Percentiles rank a stretch among this genome's conserved stretches.
phyloP scores from a whole-genome alignment of 2,888 invertebrate genomes.

The Euzophera pinguis region DNA sequence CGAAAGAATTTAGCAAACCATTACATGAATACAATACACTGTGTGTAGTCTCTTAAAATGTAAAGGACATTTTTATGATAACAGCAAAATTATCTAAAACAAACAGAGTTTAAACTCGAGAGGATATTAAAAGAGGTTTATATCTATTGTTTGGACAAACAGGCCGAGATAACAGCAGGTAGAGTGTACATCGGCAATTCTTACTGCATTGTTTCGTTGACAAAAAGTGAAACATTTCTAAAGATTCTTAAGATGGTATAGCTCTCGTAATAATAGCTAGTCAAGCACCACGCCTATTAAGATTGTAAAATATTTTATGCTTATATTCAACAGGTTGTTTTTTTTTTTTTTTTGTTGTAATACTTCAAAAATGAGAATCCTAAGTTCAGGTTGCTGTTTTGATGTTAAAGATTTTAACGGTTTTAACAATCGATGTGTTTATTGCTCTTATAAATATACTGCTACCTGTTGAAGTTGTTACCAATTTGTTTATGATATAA shows the following conservation, averaged over 20 bases:
- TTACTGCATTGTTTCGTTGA: constrained; percentile 7
- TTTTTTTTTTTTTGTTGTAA: not conserved
- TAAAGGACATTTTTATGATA: too few relatives aligned
- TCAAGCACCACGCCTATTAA: not conserved
- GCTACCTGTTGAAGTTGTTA: too few relatives aligned
- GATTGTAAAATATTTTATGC: not conserved
- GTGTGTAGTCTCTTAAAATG: too few relatives aligned
- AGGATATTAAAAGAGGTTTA: constrained; percentile 1
- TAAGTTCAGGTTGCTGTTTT: too few relatives aligned
- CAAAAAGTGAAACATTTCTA: constrained; percentile 4
- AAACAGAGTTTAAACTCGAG: constrained; percentile 5
- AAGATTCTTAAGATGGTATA: not conserved
- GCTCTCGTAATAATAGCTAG: not conserved
- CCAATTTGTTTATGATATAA: too few relatives aligned
- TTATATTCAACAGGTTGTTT: not conserved
- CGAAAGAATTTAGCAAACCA: too few relatives aligned
- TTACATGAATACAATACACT: too few relatives aligned
- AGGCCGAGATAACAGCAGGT: constrained; percentile 6
- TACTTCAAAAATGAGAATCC: too few relatives aligned
- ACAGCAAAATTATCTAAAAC: not conserved
- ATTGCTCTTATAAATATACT: too few relatives aligned
- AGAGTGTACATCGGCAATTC: constrained; percentile 1
- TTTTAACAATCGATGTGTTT: too few relatives aligned
- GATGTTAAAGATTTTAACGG: too few relatives aligned
- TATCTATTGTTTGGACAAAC: constrained; percentile 10